Evolutionary conservation across 1,140 invertebrate genomes (phyloP).

Genomic region (Drosophila biarmipes): DNA sequence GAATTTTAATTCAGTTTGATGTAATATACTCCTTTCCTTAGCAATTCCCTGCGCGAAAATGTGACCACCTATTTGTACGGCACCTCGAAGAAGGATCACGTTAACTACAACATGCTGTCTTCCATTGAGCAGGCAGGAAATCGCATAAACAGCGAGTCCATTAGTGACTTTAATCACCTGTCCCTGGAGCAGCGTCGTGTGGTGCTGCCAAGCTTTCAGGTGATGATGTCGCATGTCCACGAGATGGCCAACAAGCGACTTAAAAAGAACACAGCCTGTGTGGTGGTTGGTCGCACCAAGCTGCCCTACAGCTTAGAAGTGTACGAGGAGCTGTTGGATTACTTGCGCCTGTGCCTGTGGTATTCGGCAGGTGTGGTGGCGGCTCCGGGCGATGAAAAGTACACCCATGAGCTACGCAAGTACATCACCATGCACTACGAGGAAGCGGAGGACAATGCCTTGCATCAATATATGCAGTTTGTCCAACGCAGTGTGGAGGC

Average conservation of each 20-base stretch:
- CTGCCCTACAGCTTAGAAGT: slow-evolving; percentile 88
- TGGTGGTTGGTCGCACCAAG: slow-evolving; percentile 87
- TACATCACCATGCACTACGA: slow-evolving; percentile 72
- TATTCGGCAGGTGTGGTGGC: slow-evolving; percentile 82
- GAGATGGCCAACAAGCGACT: slow-evolving; percentile 83
- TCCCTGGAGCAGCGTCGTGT: slow-evolving; percentile 77
- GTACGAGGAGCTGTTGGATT: slow-evolving; percentile 90
- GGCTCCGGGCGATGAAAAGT: slow-evolving; percentile 83
- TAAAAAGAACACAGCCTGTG: slow-evolving; percentile 83
- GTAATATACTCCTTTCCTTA: slow-evolving; percentile 7
- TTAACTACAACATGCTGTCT: slow-evolving; percentile 75
- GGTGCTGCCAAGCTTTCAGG: slow-evolving; percentile 81
- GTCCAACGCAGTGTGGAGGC: slow-evolving; percentile 79
- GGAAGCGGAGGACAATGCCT: slow-evolving; percentile 66
- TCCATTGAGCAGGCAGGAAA: slow-evolving; percentile 71
- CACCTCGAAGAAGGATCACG: slow-evolving; percentile 82
- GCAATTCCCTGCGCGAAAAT: slow-evolving; percentile 78
- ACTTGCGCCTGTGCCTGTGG: slow-evolving; percentile 90
- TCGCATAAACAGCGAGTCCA: slow-evolving; percentile 43
- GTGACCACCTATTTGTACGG: slow-evolving; percentile 80
- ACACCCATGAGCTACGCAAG: slow-evolving; percentile 57
- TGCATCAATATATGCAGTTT: slow-evolving; percentile 82
- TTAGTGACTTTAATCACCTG: slow-evolving; percentile 74
- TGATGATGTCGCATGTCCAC: slow-evolving; percentile 81
- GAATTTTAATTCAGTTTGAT: background rate